Evolutionary conservation across 2,888 invertebrate genomes (phyloP).

Genomic region (Meteorus colon): DNA sequence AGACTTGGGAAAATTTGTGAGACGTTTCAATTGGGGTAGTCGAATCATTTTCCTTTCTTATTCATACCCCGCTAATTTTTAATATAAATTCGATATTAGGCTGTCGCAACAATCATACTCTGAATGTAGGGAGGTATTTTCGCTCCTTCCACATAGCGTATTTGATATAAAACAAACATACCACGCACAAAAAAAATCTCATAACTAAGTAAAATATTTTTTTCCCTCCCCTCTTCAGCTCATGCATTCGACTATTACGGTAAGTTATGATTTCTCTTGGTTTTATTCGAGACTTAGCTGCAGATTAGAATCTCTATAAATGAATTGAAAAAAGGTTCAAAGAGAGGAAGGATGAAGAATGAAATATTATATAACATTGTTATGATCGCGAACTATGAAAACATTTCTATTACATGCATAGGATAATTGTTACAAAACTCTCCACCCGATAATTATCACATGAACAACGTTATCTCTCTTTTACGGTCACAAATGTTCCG

Average conservation of each 20-base stretch:
- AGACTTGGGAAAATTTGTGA: not conserved
- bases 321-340: slow-evolving; percentile 24
- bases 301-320: slow-evolving; percentile 44
- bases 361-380: not conserved
- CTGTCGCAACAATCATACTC: slow-evolving; percentile 45
- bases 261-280: slow-evolving; percentile 90
- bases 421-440: slow-evolving; percentile 48
- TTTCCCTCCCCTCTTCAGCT: slow-evolving; percentile 78
- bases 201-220: slow-evolving; percentile 71
- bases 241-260: slow-evolving; percentile 99
- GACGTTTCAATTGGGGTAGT: not conserved
- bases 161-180: slow-evolving; percentile 25
- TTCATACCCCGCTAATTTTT: slow-evolving; percentile 40
- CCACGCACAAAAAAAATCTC: slow-evolving; percentile 54
- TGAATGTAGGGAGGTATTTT: slow-evolving; percentile 66
- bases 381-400: not conserved
- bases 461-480: not conserved
- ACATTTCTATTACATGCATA: slow-evolving; percentile 1
- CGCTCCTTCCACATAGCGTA: slow-evolving; percentile 35
- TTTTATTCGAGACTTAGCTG: slow-evolving; percentile 57
- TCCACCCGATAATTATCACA: slow-evolving; percentile 53
- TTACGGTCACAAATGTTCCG: not conserved
- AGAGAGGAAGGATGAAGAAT: slow-evolving; percentile 25
- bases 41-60: slow-evolving; percentile 29
- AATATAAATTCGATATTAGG: slow-evolving; percentile 36